Base-by-base conservation (phyloP, 2,113 vertebrate genomes). In the Gasterosteus aculeatus region DNA sequence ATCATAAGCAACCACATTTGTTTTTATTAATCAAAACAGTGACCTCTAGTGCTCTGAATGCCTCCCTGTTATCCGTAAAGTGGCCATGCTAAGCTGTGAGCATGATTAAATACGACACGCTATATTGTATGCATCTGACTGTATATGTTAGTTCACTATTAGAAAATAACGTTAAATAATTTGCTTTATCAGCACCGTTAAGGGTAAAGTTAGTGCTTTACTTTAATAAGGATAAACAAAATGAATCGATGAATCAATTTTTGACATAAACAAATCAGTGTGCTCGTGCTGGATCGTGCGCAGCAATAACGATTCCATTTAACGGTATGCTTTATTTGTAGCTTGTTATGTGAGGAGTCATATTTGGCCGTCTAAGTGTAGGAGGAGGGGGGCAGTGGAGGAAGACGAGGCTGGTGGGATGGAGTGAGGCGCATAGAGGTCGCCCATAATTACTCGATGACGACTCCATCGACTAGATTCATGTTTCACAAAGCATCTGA, bases 391-490 rank as follows among this genome's bases (percentile, higher is more conserved):
- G 41, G 41, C 22, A 26, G 22, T 26, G 22, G 22, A 26, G 22
- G 22, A 26, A 26, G 35, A 42, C 9, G 19, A 72, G 38, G 39
- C 59, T 72, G 67, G 65, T 79, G 47, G 74, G 71, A 76, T 75
- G 46, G 47, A 78, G 22, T 38, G 63, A 72, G 58, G 77, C 83
- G 88, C 89, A 89, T 87, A 90, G 63, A 75, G 72, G 60, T 70
- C 51, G 51, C 54, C 64, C 60, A 29, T 83, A 71, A 89, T 86
- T 81, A 83, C 80, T 79, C 35, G 57, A 70, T 81, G 87, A 54
- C 72, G 62, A 78, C 69, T 84, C 59, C 71, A 64, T 35, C 78
- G 81, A 72, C 72, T 69, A 49, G 46, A 83, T 57, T 56, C 19
- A 26, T 61, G 71, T 82, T 72, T n/a, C n/a, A n/a, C n/a, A n/a